Evolutionary conservation across 2,888 invertebrate species (phyloP).

Genomic region (Alentia gelatinosa): DNA sequence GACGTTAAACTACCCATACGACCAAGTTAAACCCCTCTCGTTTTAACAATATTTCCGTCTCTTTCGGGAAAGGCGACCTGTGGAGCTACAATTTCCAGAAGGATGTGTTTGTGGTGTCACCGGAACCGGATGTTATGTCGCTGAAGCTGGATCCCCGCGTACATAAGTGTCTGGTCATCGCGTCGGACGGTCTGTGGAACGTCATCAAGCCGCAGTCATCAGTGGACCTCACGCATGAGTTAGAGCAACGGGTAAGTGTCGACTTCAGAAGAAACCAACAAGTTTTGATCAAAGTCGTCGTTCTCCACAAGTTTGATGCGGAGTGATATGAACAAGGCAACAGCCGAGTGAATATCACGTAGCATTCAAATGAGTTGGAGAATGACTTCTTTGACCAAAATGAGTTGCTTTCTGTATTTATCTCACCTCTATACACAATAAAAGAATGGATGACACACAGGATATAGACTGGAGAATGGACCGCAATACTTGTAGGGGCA

Average conservation of each 20-base stretch:
- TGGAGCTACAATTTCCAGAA: constrained; percentile 97
- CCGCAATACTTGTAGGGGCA: no score
- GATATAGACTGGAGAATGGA: no score
- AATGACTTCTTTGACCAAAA: no score
- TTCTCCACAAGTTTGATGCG: no score
- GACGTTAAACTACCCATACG: not conserved
- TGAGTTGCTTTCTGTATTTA: no score
- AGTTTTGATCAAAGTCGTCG: no score
- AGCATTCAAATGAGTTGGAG: no score
- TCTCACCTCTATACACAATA: no score
- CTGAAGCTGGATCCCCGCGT: constrained; percentile 88
- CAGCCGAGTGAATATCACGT: no score
- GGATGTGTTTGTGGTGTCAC: constrained; percentile 97
- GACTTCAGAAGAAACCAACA: no score
- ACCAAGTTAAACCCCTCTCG: not conserved
- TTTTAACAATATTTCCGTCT: not conserved
- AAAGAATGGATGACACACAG: no score
- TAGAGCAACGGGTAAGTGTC: constrained; percentile 65
- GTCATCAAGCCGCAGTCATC: constrained; percentile 92
- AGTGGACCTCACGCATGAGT: constrained; percentile 86
- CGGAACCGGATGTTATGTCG: constrained; percentile 96
- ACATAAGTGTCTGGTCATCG: constrained; percentile 91
- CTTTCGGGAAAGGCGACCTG: constrained; percentile 86
- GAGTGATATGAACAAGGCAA: no score
- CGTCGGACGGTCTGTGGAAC: constrained; percentile 98